Evolutionary conservation across 2,888 invertebrate species (phyloP).

Genomic region (Eremobia ochroleuca): DNA sequence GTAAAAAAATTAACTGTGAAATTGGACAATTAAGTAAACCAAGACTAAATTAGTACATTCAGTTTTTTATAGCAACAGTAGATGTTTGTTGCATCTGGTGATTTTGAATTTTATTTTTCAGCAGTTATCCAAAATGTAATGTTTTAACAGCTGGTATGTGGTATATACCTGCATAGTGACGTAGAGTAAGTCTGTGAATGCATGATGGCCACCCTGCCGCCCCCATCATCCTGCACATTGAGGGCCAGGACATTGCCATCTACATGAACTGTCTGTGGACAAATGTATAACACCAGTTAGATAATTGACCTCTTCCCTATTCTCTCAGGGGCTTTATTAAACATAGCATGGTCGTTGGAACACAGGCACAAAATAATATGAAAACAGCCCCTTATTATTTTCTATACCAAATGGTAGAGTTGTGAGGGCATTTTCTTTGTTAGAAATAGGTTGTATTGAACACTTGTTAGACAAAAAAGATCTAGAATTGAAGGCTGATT

Average conservation of each 20-base stretch:
- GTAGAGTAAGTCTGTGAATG: slow-evolving; percentile 84
- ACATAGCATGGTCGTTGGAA: background rate
- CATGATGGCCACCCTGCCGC: slow-evolving; percentile 85
- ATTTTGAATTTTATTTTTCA: too few species aligned
- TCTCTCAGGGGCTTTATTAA: background rate
- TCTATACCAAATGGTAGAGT: background rate
- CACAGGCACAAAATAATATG: background rate
- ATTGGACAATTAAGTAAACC: background rate
- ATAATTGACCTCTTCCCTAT: background rate
- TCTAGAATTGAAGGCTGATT: background rate
- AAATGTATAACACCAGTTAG: slow-evolving; percentile 12
- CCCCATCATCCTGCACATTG: slow-evolving; percentile 84
- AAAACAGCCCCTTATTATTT: background rate
- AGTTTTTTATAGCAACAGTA: background rate
- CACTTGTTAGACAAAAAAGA: background rate
- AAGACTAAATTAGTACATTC: background rate
- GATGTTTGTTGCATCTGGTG: background rate
- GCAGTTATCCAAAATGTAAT: background rate
- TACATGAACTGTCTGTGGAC: slow-evolving; percentile 83
- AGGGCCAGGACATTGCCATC: slow-evolving; percentile 82
- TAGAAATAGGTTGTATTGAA: background rate
- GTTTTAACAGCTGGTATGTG: background rate
- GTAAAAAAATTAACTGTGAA: background rate
- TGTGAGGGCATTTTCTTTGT: background rate
- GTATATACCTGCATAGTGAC: slow-evolving; percentile 84